Percentiles rank a stretch among this genome's conserved stretches.
These are phyloP conservation scores for Cydia fagiglandana DNA, from an alignment of 1,140 invertebrate species.

Conservation along the genomic window DNA sequence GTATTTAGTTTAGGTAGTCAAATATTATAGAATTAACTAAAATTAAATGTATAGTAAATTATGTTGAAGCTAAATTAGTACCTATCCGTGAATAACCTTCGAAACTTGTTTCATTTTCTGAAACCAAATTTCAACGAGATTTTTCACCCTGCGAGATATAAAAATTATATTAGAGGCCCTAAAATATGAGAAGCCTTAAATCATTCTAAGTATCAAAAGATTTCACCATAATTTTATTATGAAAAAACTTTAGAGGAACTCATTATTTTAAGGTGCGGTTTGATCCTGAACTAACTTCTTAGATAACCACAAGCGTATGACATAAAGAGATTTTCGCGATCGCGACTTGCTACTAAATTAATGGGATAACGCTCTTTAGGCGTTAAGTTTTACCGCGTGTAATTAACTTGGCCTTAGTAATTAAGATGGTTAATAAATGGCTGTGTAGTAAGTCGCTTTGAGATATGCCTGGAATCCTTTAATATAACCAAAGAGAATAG, in stretches of 20 bases:
- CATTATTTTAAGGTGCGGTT: slow-evolving; percentile 51
- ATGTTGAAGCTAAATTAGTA: no score
- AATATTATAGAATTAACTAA: no score
- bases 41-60: no score
- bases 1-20: no score
- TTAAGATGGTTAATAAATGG: slow-evolving; percentile 77
- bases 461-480: slow-evolving; percentile 74
- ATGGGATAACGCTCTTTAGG: slow-evolving; percentile 69
- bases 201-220: slow-evolving; percentile 64
- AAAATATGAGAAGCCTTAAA: slow-evolving; percentile 63
- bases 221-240: slow-evolving; percentile 75
- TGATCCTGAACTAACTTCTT: slow-evolving; percentile 53
- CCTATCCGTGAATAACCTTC: no score
- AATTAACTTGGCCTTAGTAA: slow-evolving; percentile 75
- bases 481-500: slow-evolving; percentile 72
- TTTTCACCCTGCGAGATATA: slow-evolving; percentile 48
- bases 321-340: slow-evolving; percentile 67
- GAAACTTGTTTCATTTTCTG: not conserved
- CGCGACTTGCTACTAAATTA: slow-evolving; percentile 66
- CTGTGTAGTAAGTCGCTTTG: slow-evolving; percentile 72
- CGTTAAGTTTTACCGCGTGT: slow-evolving; percentile 71
- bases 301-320: slow-evolving; percentile 58
- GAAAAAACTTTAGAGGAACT: slow-evolving; percentile 56
- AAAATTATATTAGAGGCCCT: slow-evolving; percentile 67
- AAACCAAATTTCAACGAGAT: not conserved